Percentiles rank a stretch among this genome's conserved stretches.
These are phyloP conservation scores for Formicarius rufipectus DNA, from an alignment of 2,113 vertebrate genomes.

Conservation along the genomic window DNA sequence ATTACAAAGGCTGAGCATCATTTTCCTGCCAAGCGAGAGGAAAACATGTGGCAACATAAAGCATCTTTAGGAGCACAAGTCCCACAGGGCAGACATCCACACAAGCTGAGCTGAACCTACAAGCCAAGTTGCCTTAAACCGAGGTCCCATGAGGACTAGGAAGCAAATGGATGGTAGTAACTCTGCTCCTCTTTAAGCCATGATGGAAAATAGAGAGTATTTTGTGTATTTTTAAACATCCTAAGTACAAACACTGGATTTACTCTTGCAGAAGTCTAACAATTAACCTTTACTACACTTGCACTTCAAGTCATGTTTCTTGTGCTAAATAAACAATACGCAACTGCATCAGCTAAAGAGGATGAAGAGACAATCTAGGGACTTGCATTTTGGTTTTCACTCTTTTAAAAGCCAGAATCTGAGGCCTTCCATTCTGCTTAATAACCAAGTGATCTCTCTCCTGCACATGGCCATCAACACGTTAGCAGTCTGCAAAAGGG, in stretches of 20 bases:
- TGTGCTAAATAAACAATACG: not conserved
- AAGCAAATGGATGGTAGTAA: not conserved
- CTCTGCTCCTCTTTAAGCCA: not conserved
- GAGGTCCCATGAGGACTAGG: not conserved
- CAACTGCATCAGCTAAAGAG: not conserved
- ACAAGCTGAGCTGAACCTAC: not conserved
- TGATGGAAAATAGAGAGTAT: not conserved
- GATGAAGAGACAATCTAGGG: not conserved
- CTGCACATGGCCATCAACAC: not conserved
- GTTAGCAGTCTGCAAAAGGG: not conserved
- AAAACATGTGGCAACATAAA: not conserved
- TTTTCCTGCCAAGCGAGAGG: constrained; percentile 13
- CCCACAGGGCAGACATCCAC: not conserved
- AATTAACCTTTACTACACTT: not conserved
- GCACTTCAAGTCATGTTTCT: not conserved
- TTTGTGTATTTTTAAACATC: not conserved
- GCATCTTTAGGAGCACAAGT: constrained; percentile 12
- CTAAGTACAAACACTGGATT: not conserved
- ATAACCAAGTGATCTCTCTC: not conserved
- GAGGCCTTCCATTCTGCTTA: not conserved
- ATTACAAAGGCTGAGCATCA: not conserved
- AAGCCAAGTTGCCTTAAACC: not conserved
- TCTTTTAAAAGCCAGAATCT: not conserved
- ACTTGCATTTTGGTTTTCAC: not conserved
- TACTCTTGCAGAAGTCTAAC: not conserved